Base-by-base conservation (phyloP, 1,140 invertebrate genomes). In the Drosophila sturtevanti region DNA sequence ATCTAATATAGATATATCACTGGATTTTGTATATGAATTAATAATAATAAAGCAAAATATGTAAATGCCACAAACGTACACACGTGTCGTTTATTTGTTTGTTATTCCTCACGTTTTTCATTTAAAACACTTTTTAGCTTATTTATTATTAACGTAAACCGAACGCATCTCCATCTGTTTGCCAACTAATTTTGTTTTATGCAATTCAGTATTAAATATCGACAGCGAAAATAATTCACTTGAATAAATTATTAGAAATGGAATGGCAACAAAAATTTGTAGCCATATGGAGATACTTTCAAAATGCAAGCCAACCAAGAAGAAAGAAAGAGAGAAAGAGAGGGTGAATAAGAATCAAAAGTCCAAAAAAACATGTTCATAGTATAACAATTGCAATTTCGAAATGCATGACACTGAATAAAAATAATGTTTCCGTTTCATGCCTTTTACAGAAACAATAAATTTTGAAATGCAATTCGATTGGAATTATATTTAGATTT, bases 101-200 rank as follows among this genome's bases (percentile, higher is more conserved):
- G 22, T 0, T 11, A 27, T 12, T 58, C 35, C 16, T 18, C 2
- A 10, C 14, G 31, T 27, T 14, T 37, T 58, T 52, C 48, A 55
- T 31, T 55, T 24, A 9, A 14, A 55, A 55, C n/a, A 55, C 24
- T 27, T 27, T 54, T 54, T n/a, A 21, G 9, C 21, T 0, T 5
- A 21, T 51, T 14, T 14, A 48, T 11, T 18, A 18, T 48, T 48
- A n/a, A 24, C 4, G n/a, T 34, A 27, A 55, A 16, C 27, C 54
- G 54, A 55, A 34, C 54, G 27, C 24, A 55, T 34, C 54, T 55
- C 31, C 31, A 34, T 55, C 27, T 34, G 27, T n/a, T 31, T 4
- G 54, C 54, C 24, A 55, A 55, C 54, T 55, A 55, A 18, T 55
- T 55, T 55, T 24, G 21, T 22, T 12, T 24, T 27, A 24, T 52